A percentile compares a stretch with the other conserved stretches of the same genome.
Evolutionary conservation across 2,888 invertebrate genomes (phyloP).

Genomic region (Mythimna pallens): DNA sequence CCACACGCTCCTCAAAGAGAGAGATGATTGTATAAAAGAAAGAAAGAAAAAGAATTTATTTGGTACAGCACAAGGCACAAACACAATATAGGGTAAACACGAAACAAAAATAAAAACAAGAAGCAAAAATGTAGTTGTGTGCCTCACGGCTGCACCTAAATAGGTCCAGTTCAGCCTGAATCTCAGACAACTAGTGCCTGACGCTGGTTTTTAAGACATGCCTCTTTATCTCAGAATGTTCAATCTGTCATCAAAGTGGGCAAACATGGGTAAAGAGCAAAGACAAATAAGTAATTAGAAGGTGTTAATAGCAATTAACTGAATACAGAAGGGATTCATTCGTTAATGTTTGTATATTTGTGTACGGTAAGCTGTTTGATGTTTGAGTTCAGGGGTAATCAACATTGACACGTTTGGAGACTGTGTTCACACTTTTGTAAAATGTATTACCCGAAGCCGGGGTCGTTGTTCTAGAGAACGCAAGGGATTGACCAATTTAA

Average conservation of each 20-base stretch:
- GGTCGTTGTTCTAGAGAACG: background rate
- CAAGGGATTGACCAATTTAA: too few species aligned
- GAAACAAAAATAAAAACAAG: too few species aligned
- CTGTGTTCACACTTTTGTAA: background rate
- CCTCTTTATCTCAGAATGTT: constrained; percentile 12
- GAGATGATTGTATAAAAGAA: constrained; percentile 12
- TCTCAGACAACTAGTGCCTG: too few species aligned
- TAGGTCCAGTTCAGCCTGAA: too few species aligned
- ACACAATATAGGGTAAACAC: too few species aligned
- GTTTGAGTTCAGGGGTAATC: constrained; percentile 1
- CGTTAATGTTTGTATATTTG: constrained; percentile 29
- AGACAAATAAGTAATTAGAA: constrained; percentile 41
- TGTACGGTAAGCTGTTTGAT: constrained; percentile 14
- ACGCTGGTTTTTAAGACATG: too few species aligned
- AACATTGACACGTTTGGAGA: constrained; percentile 16
- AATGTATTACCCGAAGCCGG: background rate
- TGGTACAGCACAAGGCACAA: too few species aligned
- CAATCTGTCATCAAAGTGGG: background rate
- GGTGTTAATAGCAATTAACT: constrained; percentile 50
- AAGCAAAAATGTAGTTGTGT: too few species aligned
- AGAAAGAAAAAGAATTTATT: too few species aligned
- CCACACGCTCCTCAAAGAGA: too few species aligned
- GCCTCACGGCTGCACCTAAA: too few species aligned
- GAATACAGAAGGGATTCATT: constrained; percentile 29
- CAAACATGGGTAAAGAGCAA: constrained; percentile 17